Evolutionary conservation across 1,140 invertebrate species (phyloP).

Genomic region (Goniozus legneri): DNA sequence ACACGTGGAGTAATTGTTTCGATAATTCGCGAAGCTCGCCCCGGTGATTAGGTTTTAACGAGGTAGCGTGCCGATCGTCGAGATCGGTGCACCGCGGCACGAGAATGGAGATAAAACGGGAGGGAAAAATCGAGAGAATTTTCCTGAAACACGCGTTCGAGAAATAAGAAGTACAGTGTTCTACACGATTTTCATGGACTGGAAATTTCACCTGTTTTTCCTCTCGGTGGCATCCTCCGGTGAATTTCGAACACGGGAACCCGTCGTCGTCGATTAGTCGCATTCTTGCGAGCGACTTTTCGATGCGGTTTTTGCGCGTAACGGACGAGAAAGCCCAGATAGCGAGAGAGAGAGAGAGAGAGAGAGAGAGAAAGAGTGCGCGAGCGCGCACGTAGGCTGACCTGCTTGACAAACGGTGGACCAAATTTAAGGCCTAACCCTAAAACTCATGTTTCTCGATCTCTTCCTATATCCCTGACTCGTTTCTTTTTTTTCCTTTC

Average conservation of each 20-base stretch:
- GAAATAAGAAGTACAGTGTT: no score
- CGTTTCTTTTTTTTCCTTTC: slow-evolving; percentile 12
- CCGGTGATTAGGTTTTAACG: no score
- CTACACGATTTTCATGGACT: not conserved
- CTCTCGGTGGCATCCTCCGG: not conserved
- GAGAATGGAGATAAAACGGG: no score
- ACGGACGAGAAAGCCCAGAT: slow-evolving; percentile 9
- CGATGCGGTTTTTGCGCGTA: slow-evolving; percentile 15
- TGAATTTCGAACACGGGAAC: slow-evolving; percentile 19
- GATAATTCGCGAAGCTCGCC: no score
- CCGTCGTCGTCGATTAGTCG: slow-evolving; percentile 31
- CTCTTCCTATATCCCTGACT: slow-evolving; percentile 3
- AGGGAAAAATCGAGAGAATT: no score
- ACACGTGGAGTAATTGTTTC: no score
- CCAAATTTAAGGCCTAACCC: slow-evolving; percentile 44
- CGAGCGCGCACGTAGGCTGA: slow-evolving; percentile 17
- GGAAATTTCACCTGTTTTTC: not conserved
- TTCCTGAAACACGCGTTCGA: no score
- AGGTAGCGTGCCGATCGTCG: no score
- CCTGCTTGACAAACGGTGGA: slow-evolving; percentile 6
- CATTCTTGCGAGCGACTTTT: slow-evolving; percentile 27
- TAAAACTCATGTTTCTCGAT: slow-evolving; percentile 23
- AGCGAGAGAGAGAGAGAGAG: no score
- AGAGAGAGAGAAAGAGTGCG: slow-evolving; percentile 6
- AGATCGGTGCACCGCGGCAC: no score